These are phyloP conservation scores for Ellobius talpinus DNA, from an alignment of 2,113 vertebrate species.

Conservation along the genomic window DNA sequence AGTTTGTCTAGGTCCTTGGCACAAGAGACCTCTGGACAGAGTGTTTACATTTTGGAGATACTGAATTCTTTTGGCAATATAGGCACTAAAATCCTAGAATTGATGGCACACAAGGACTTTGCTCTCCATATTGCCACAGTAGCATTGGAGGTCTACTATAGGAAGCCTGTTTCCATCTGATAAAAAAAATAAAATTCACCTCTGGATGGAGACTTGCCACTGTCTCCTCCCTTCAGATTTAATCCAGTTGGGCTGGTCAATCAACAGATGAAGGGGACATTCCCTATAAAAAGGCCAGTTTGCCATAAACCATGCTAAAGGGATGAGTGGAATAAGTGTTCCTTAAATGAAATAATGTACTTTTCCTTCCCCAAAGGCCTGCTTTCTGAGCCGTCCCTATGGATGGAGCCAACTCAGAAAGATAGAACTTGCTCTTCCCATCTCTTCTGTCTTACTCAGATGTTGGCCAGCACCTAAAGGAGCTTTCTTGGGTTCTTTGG, in stretches of 20 bases:
- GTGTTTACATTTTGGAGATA: background rate
- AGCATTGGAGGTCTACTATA: background rate
- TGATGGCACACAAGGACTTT: background rate
- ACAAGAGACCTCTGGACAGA: background rate
- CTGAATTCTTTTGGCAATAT: background rate
- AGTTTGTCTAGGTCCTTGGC: background rate
- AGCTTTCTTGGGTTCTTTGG: too few species aligned
- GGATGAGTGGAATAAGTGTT: background rate
- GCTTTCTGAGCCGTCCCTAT: background rate
- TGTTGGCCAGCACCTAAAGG: too few species aligned
- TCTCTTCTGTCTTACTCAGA: too few species aligned
- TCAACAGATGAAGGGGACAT: background rate
- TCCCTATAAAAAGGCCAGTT: background rate
- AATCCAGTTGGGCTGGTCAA: background rate
- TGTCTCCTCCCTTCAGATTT: background rate
- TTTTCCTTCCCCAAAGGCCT: background rate
- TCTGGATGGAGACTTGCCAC: background rate
- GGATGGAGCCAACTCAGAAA: background rate
- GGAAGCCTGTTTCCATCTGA: background rate
- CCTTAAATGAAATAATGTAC: background rate
- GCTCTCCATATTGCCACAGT: background rate
- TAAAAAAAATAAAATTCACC: background rate
- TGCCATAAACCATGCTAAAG: background rate
- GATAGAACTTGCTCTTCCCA: too few species aligned
- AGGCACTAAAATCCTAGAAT: background rate